Conservation (phyloP, 2,797 vertebrate genomes). For the Coregonus ussuriensis region DNA sequence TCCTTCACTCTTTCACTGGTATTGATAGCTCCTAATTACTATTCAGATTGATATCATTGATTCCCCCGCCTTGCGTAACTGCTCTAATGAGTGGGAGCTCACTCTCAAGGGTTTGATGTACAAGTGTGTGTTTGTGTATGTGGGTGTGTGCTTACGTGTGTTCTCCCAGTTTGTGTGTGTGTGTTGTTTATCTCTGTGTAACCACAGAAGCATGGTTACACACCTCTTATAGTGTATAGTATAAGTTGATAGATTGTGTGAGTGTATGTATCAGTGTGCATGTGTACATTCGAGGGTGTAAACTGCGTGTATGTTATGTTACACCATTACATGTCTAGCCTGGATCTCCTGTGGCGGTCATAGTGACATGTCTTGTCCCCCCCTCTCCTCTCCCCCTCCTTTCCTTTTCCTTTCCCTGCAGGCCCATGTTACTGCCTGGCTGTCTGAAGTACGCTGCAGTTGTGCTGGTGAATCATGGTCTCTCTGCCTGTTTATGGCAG, state of each 20-base stretch:
- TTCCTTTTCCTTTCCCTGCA: background rate
- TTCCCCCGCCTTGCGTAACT: background rate
- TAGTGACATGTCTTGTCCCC: background rate
- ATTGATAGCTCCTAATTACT: constrained; percentile 2
- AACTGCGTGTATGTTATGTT: background rate
- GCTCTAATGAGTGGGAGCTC: background rate
- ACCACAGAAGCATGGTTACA: too few species aligned
- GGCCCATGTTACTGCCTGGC: background rate
- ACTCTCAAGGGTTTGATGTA: background rate
- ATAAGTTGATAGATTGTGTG: background rate
- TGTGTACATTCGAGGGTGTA: background rate
- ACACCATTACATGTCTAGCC: too few species aligned
- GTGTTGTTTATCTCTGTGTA: background rate
- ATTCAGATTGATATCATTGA: background rate
- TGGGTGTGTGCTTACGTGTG: constrained; percentile 2
- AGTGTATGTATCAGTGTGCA: background rate
- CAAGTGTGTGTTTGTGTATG: constrained; percentile 2
- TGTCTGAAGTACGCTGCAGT: background rate
- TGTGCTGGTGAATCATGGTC: background rate
- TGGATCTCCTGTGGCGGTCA: too few species aligned
- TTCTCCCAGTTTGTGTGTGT: background rate
- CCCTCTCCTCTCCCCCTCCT: background rate
- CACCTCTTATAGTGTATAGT: too few species aligned
- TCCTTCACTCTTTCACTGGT: background rate
- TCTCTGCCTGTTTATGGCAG: background rate